Conservation (phyloP, 37 sponge, comb jelly and placozoan genomes). For the Eunapius fragilis region DNA sequence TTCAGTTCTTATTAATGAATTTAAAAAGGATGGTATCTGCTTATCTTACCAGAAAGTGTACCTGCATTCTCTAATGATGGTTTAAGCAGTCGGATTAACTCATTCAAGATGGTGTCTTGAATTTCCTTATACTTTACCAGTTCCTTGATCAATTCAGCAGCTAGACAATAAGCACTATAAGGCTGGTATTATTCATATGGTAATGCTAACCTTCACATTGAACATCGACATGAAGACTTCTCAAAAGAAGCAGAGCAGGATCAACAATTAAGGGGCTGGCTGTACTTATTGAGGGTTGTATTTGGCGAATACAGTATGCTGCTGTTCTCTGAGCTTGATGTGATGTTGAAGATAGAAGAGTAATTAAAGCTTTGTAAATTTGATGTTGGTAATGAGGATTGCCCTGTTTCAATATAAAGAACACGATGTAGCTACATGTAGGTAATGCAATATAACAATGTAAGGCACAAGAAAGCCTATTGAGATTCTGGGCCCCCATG, state of each 20-base stretch:
- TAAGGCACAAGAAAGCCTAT: too few relatives aligned
- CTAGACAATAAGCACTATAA: slow-evolving; percentile 4
- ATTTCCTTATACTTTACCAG: slow-evolving; percentile 83
- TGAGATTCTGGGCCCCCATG: too few relatives aligned
- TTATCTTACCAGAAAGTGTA: neutral
- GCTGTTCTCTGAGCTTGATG: slow-evolving; percentile 83
- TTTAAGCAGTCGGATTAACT: slow-evolving; percentile 81
- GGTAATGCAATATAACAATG: too few relatives aligned
- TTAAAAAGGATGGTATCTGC: too few relatives aligned
- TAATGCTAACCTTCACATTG: slow-evolving; percentile 87
- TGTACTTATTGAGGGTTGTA: slow-evolving; percentile 84
- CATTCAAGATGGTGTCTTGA: slow-evolving; percentile 74
- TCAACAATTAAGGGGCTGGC: slow-evolving; percentile 88
- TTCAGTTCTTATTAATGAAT: too few relatives aligned
- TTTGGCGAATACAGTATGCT: slow-evolving; percentile 71
- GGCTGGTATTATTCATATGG: neutral
- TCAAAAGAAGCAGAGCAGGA: slow-evolving; percentile 81
- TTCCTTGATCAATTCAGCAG: slow-evolving; percentile 64
- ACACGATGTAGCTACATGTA: too few relatives aligned
- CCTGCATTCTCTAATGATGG: slow-evolving; percentile 30
- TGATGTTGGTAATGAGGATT: slow-evolving; percentile 92
- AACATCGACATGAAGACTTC: slow-evolving; percentile 80
- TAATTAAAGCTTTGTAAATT: slow-evolving; percentile 88
- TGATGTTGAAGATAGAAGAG: slow-evolving; percentile 77
- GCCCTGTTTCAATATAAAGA: too few relatives aligned